Conservation (phyloP, 2,797 vertebrate species). For the Enteromius afrohamiltoni region DNA sequence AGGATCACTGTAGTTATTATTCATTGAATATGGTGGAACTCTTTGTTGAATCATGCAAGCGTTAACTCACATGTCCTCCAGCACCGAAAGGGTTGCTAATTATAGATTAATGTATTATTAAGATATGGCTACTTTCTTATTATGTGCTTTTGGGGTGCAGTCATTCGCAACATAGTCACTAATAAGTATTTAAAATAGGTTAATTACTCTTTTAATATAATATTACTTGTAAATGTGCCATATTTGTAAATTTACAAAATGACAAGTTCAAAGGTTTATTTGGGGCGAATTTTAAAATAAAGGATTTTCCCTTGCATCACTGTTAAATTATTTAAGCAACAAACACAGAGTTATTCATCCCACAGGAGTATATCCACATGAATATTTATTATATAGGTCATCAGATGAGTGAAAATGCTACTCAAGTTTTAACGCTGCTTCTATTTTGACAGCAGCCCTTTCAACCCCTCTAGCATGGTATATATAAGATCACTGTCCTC, state of each 20-base stretch:
- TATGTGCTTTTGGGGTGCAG: conserved; percentile 22
- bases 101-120: conserved; percentile 46
- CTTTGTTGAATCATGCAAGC: conserved; percentile 18
- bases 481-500: conserved; percentile 24
- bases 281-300: no score
- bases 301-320: background rate
- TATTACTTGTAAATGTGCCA: background rate
- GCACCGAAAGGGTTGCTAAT: conserved; percentile 34
- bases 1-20: background rate
- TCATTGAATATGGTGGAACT: conserved; percentile 11
- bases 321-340: background rate
- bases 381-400: conserved; percentile 23
- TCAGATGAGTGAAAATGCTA: conserved; percentile 22
- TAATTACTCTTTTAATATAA: background rate
- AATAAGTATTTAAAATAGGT: background rate
- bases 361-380: conserved; percentile 1
- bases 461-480: conserved; percentile 19
- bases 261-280: background rate
- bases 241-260: background rate
- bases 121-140: conserved; percentile 36
- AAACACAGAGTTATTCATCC: background rate
- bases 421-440: conserved; percentile 16
- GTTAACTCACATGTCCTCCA: conserved; percentile 18
- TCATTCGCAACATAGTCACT: conserved; percentile 23
- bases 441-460: conserved; percentile 40